A percentile compares a stretch with the other conserved stretches of the same genome.
Conservation (phyloP, 64 coral and sea anemone genomes). For the Pocillopora verrucosa region DNA sequence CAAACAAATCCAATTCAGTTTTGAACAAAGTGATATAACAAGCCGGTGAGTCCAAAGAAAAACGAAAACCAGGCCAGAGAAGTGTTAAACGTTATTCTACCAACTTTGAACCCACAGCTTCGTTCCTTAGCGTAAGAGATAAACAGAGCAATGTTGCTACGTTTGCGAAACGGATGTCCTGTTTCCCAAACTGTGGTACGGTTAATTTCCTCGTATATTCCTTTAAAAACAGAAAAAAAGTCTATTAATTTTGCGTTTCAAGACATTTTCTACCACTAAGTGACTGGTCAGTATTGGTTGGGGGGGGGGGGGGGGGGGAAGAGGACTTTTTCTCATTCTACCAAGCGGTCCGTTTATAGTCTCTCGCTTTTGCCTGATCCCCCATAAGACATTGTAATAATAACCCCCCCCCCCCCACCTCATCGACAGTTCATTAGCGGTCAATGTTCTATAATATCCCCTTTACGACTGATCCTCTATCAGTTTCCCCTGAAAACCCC, state of each 20-base stretch:
- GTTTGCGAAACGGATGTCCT: conserved; percentile 17
- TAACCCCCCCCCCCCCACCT: too few species aligned
- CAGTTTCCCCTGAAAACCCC: too few species aligned
- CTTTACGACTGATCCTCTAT: too few species aligned
- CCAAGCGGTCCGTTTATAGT: too few species aligned
- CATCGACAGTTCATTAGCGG: too few species aligned
- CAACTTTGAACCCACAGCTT: conserved; percentile 26
- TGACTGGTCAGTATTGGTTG: too few species aligned
- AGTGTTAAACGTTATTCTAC: conserved; percentile 24
- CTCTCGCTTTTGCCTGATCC: too few species aligned
- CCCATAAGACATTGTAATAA: too few species aligned
- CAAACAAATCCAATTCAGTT: too few species aligned
- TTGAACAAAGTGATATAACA: conserved; percentile 29
- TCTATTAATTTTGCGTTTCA: not conserved
- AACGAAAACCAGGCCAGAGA: conserved; percentile 26
- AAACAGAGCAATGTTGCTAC: conserved; percentile 15
- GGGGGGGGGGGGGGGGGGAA: too few species aligned
- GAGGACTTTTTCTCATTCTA: too few species aligned
- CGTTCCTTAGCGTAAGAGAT: conserved; percentile 33
- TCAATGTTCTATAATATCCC: too few species aligned
- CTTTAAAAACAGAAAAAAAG: conserved; percentile 12
- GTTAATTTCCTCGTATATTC: conserved; percentile 33
- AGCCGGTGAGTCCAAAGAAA: conserved; percentile 21
- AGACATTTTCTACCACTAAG: not conserved
- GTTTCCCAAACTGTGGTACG: conserved; percentile 3